These are phyloP conservation scores for Myiagra hebetior DNA, from an alignment of 2,113 vertebrate species.

Conservation along the genomic window DNA sequence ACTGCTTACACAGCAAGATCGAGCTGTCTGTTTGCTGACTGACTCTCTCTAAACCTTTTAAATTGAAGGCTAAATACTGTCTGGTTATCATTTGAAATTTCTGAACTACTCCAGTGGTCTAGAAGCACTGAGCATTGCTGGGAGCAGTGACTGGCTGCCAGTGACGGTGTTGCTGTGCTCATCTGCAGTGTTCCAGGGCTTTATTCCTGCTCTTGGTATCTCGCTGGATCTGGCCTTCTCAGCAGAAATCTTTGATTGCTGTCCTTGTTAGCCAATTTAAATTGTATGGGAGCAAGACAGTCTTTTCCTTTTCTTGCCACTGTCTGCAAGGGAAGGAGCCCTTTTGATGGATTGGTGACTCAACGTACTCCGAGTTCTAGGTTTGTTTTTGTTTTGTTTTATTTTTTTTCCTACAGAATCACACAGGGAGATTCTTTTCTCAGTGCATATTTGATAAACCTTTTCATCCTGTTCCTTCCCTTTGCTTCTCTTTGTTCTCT, in stretches of 20 bases:
- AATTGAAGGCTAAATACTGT: neutral
- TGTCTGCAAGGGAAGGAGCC: neutral
- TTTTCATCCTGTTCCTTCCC: neutral
- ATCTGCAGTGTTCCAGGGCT: conserved; percentile 21
- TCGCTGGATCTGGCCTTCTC: conserved; percentile 30
- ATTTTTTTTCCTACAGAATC: neutral
- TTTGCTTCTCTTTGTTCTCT: neutral
- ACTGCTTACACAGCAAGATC: neutral
- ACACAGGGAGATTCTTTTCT: neutral
- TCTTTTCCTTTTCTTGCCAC: neutral
- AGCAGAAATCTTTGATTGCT: conserved; percentile 62
- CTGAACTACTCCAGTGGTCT: neutral
- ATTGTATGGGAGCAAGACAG: neutral
- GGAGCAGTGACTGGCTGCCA: conserved; percentile 24
- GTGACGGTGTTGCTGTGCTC: neutral
- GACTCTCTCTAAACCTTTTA: neutral
- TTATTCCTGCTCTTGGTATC: conserved; percentile 21
- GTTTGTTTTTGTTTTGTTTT: neutral
- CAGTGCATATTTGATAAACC: neutral
- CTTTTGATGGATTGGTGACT: neutral
- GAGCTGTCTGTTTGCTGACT: neutral
- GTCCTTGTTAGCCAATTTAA: conserved; percentile 24
- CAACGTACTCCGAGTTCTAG: neutral
- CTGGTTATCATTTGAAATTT: neutral
- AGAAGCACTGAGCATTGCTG: neutral